These are phyloP conservation scores for Lepisosteus osseus DNA, from an alignment of 2,113 vertebrate genomes.

Conservation along the genomic window DNA sequence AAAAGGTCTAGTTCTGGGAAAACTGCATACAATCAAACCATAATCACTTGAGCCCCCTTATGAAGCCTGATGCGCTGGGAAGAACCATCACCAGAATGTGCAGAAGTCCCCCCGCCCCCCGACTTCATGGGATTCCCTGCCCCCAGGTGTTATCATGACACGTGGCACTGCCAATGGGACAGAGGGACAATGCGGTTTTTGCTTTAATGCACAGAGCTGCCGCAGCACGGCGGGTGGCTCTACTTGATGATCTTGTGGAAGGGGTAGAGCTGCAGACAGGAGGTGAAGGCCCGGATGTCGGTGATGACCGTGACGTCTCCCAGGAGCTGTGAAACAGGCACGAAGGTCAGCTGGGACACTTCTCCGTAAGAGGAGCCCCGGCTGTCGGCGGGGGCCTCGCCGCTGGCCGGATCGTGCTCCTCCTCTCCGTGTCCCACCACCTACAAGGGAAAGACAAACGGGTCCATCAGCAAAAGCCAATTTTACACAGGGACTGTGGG, in stretches of 20 bases:
- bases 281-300: constrained; percentile 85
- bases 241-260: constrained; percentile 93
- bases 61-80: no score
- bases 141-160: no score
- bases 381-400: constrained; percentile 31
- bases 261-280: constrained; percentile 80
- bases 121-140: no score
- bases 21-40: background rate
- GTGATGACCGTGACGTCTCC: constrained; percentile 63
- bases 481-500: background rate
- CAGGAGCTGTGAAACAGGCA: constrained; percentile 67
- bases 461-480: constrained; percentile 5
- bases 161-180: no score
- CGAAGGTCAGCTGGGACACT: constrained; percentile 76
- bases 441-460: constrained; percentile 51
- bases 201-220: no score
- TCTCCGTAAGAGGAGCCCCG: constrained; percentile 67
- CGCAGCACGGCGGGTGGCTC: constrained; percentile 17
- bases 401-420: constrained; percentile 60
- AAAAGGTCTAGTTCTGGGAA: background rate
- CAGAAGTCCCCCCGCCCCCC: no score
- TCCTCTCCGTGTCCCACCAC: constrained; percentile 85
- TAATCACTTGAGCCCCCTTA: no score
- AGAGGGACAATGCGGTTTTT: no score
- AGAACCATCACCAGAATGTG: no score